phyloP scores from a whole-genome alignment of 2,888 invertebrate genomes.

The Microchrysa polita region DNA sequence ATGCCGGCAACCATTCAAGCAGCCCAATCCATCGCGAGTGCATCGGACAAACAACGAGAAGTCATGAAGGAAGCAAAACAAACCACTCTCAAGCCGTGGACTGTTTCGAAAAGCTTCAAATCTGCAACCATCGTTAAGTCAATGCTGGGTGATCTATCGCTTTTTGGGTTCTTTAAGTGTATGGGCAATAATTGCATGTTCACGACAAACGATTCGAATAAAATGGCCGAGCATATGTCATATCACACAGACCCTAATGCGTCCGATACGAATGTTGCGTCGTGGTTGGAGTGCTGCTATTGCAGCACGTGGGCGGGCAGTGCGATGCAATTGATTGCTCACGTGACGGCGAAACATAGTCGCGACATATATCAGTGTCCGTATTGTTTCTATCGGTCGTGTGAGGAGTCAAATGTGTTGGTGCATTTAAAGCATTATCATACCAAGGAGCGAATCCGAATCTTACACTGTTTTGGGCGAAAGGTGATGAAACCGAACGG shows the following conservation, averaged over 20 bases:
- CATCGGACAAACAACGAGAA: constrained; percentile 7
- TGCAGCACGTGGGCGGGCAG: constrained; percentile 60
- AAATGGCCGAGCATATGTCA: constrained; percentile 64
- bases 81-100: constrained; percentile 60
- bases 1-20: background rate
- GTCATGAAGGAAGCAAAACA: constrained; percentile 48
- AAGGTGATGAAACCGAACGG: constrained; percentile 8
- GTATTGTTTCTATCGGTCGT: constrained; percentile 75
- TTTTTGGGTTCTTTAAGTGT: constrained; percentile 66
- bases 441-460: background rate
- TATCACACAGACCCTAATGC: constrained; percentile 55
- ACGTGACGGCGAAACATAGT: constrained; percentile 72
- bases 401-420: constrained; percentile 44
- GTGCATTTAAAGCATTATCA: constrained; percentile 49
- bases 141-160: constrained; percentile 44
- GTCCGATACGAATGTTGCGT: constrained; percentile 1
- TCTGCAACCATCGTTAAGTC: background rate
- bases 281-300: constrained; percentile 69
- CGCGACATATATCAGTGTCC: constrained; percentile 72
- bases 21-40: background rate
- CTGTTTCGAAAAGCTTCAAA: constrained; percentile 42
- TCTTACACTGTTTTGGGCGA: constrained; percentile 35
- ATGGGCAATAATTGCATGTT: constrained; percentile 66
- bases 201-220: constrained; percentile 60
- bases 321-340: constrained; percentile 66